A percentile compares a stretch with the other conserved stretches of the same genome.
phyloP scores from a whole-genome alignment of 2,888 invertebrate genomes.

The Panzeria rudis region DNA sequence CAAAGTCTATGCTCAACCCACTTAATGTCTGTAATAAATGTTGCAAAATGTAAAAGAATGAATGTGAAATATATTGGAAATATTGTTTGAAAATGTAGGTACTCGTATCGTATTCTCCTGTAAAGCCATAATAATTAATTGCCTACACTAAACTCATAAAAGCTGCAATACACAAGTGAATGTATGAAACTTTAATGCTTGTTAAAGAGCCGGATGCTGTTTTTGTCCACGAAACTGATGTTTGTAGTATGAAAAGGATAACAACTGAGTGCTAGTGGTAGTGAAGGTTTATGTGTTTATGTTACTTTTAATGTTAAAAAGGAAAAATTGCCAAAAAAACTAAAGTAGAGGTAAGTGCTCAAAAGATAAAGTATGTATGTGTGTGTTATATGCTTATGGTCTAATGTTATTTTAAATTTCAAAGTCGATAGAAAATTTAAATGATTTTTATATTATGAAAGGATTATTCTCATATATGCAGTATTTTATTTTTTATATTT shows the following conservation, averaged over 20 bases:
- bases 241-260: slow-evolving; percentile 7
- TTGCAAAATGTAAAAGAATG: background rate
- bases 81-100: background rate
- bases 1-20: background rate
- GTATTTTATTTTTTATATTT: background rate
- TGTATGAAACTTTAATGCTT: slow-evolving; percentile 49
- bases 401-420: background rate
- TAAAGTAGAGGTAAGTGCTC: slow-evolving; percentile 19
- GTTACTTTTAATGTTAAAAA: background rate
- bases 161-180: slow-evolving; percentile 37
- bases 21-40: slow-evolving; percentile 9
- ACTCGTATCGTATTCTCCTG: slow-evolving; percentile 8
- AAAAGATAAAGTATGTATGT: slow-evolving; percentile 52
- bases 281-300: background rate
- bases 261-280: background rate
- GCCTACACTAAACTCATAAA: slow-evolving; percentile 45
- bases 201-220: slow-evolving; percentile 27
- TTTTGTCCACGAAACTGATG: background rate
- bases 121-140: slow-evolving; percentile 68
- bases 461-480: too few relatives aligned
- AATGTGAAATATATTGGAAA: slow-evolving; percentile 22
- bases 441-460: background rate
- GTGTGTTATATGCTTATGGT: slow-evolving; percentile 35
- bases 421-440: background rate
- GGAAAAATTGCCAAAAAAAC: background rate